phyloP scores from a whole-genome alignment of 1,140 invertebrate genomes.

The Caenorhabditis inopinata region DNA sequence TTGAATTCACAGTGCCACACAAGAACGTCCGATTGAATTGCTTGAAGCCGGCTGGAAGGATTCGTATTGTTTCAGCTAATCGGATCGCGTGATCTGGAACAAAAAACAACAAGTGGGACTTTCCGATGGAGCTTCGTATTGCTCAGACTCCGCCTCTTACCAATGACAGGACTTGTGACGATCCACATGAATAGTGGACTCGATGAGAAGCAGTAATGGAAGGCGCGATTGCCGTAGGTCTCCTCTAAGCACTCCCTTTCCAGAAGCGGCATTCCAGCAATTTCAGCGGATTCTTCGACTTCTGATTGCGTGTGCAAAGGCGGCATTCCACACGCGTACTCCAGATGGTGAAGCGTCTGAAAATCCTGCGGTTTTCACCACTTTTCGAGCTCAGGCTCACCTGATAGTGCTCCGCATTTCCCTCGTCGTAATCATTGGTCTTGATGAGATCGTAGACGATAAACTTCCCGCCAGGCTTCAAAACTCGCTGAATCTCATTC shows the following conservation, averaged over 20 bases:
- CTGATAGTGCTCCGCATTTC: conserved; percentile 56
- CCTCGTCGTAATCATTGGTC: conserved; percentile 58
- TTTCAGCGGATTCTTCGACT: conserved; percentile 52
- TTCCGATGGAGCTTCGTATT: too few species aligned
- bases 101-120: too few species aligned
- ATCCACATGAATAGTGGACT: conserved; percentile 64
- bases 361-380: conserved; percentile 9
- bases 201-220: conserved; percentile 62
- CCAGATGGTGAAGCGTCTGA: conserved; percentile 55
- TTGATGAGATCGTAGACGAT: conserved; percentile 64
- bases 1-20: conserved; percentile 58
- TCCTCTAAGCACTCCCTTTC: conserved; percentile 54
- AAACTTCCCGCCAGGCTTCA: conserved; percentile 59
- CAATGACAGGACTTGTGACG: conserved; percentile 38
- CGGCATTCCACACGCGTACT: conserved; percentile 65
- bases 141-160: not conserved
- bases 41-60: conserved; percentile 60
- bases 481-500: conserved; percentile 52
- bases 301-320: conserved; percentile 56
- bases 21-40: conserved; percentile 62
- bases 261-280: conserved; percentile 48
- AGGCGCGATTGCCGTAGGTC: conserved; percentile 55
- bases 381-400: not conserved
- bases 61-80: conserved; percentile 40
- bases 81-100: not conserved